Evolutionary conservation across 2,888 invertebrate genomes (phyloP).

Genomic region (Pogonocherus hispidulus): DNA sequence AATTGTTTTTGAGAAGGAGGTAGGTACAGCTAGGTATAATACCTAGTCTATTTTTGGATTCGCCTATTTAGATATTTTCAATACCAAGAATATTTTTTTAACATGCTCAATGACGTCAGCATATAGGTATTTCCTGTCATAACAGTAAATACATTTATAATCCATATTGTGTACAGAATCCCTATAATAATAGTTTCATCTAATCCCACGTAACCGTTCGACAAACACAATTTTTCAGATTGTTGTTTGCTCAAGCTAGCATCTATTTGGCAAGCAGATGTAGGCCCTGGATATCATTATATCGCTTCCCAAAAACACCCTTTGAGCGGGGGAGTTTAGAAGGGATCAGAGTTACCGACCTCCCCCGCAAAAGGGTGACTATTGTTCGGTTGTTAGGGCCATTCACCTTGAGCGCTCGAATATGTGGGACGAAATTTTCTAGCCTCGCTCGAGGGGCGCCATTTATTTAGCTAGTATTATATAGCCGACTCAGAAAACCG

Average conservation of each 20-base stretch:
- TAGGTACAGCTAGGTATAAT: no score
- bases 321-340: constrained; percentile 1
- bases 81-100: not conserved
- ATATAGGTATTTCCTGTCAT: constrained; percentile 5
- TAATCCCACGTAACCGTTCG: not conserved
- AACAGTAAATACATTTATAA: not conserved
- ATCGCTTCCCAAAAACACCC: constrained; percentile 11
- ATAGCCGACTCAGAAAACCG: constrained; percentile 19
- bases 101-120: constrained; percentile 12
- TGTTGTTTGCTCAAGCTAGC: not conserved
- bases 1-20: no score
- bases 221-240: constrained; percentile 4
- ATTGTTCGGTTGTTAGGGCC: constrained; percentile 49
- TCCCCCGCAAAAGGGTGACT: constrained; percentile 40
- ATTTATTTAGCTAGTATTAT: constrained; percentile 26
- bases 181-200: not conserved
- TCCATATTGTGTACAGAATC: not conserved
- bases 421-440: constrained; percentile 50
- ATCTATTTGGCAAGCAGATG: constrained; percentile 9
- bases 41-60: not conserved
- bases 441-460: constrained; percentile 46
- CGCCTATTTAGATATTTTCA: constrained; percentile 1
- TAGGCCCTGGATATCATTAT: not conserved
- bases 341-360: constrained; percentile 12
- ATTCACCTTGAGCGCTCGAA: constrained; percentile 60